Base-by-base conservation (phyloP, 2,888 invertebrate genomes). In the Atrina japonica region DNA sequence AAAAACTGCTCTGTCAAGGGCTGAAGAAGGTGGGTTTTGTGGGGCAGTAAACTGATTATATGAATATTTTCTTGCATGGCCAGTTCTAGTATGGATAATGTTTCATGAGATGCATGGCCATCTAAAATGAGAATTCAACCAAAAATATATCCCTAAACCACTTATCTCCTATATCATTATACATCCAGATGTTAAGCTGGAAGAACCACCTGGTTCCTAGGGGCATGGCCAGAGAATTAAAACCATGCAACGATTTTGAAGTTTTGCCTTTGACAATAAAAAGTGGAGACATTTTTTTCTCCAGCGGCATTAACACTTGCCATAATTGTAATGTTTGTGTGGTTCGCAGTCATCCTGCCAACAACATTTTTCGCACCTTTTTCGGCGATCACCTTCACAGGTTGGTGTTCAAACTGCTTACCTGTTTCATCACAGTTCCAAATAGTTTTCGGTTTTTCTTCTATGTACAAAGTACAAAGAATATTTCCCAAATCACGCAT, bases 111-210 rank as follows among this genome's bases (percentile, higher is more conserved):
- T 7, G 68, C 58, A 58, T 81, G 78, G 11, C 76, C 76, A 52
- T 83, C 83, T 25, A 82, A 50, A 25, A 83, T 70, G 0, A 81
- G 60, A 1, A 84, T 69, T 75, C 23, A 7, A 52, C 53, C n/a
- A 82, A 47, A 52, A 78, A 83, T 0, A 81, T 65, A 1, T 74
- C 53, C 9, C 50, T 18, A 55, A 82, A 82, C 82, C 81, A 82
- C 41, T 73, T 56, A n/a, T 71, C 70, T 1, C 80, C 78, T 2
- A 83, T 61, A 1, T 69, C 68, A 43, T 78, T 76, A 1, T 60
- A 53, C 70, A 83, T 82, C 78, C 80, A 83, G 0, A 76, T 77
- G 9, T 78, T 83, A 3, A 63, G 53, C 30, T 81, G 80, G 58
- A 50, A 78, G 11, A 63, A 58, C 76, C 75, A 80, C 1, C 66